A percentile compares a stretch with the other conserved stretches of the same genome.
These are phyloP conservation scores for Drosophila seguyi DNA, from an alignment of 1,140 invertebrate genomes.

Conservation along the genomic window DNA sequence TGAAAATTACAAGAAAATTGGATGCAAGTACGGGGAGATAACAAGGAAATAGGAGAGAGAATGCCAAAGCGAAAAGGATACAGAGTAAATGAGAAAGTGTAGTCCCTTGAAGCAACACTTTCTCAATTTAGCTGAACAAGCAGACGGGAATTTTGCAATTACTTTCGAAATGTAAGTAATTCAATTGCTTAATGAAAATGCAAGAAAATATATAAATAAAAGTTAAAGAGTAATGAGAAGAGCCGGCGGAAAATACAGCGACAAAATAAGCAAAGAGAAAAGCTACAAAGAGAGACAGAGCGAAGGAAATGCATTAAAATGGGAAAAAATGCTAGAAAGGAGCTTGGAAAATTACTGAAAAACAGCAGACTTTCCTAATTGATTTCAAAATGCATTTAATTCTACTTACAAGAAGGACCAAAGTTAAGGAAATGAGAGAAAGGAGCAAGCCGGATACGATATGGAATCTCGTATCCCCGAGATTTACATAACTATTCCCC, in stretches of 20 bases:
- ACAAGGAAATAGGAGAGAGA: conserved; percentile 11
- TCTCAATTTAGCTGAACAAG: conserved; percentile 23
- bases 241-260: background rate
- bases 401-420: background rate
- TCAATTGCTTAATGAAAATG: background rate
- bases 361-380: conserved; percentile 20
- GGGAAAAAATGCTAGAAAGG: background rate
- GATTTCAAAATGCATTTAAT: conserved; percentile 41
- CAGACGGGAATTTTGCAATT: conserved; percentile 4
- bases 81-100: conserved; percentile 9
- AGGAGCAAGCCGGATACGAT: background rate
- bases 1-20: conserved; percentile 30
- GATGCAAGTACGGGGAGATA: background rate
- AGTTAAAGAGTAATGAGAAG: conserved; percentile 4
- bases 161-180: conserved; percentile 11
- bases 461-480: conserved; percentile 14
- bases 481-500: conserved; percentile 51
- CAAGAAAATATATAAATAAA: background rate
- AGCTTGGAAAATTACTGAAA: background rate
- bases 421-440: background rate
- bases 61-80: conserved; percentile 1
- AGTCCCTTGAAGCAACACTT: conserved; percentile 11
- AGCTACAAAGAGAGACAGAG: too few relatives aligned
- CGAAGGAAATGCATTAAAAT: conserved; percentile 1
- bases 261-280: conserved; percentile 1